Conservation (phyloP, 2,113 vertebrate genomes). For the Corydoras sp. region DNA sequence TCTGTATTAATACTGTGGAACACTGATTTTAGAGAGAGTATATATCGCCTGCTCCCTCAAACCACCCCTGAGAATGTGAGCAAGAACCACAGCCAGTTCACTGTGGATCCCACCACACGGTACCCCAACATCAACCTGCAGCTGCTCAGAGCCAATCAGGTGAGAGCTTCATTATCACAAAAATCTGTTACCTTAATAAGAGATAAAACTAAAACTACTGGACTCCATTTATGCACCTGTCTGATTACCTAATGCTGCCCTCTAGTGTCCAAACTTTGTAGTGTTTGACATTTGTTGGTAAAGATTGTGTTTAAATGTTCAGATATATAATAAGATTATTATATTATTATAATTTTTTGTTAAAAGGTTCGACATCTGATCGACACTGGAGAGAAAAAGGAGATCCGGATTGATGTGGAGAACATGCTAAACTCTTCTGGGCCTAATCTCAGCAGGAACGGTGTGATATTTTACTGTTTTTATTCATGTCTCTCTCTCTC, state of each 20-base stretch:
- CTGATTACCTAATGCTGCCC: too few relatives aligned
- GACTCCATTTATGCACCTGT: too few relatives aligned
- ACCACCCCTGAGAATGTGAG: slow-evolving; percentile 96
- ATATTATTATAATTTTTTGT: not conserved
- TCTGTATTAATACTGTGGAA: slow-evolving; percentile 5
- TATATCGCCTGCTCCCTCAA: slow-evolving; percentile 92
- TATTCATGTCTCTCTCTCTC: not conserved
- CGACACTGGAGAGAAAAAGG: slow-evolving; percentile 81
- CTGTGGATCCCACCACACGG: slow-evolving; percentile 88
- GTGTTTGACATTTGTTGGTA: too few relatives aligned
- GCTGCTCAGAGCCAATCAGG: slow-evolving; percentile 87
- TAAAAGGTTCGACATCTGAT: slow-evolving; percentile 84
- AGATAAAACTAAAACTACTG: too few relatives aligned
- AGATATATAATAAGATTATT: not conserved
- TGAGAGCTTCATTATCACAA: slow-evolving; percentile 44
- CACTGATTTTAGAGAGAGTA: slow-evolving; percentile 76
- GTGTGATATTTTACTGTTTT: slow-evolving; percentile 59
- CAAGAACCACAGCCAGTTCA: slow-evolving; percentile 95
- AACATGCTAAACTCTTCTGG: slow-evolving; percentile 82
- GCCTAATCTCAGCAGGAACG: slow-evolving; percentile 83
- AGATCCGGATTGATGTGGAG: slow-evolving; percentile 82
- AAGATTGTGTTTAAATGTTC: too few relatives aligned
- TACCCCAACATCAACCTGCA: slow-evolving; percentile 92
- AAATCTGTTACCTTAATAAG: too few relatives aligned
- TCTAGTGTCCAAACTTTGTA: too few relatives aligned